phyloP scores from a whole-genome alignment of 2,797 vertebrate species.

The Falco naumanni region DNA sequence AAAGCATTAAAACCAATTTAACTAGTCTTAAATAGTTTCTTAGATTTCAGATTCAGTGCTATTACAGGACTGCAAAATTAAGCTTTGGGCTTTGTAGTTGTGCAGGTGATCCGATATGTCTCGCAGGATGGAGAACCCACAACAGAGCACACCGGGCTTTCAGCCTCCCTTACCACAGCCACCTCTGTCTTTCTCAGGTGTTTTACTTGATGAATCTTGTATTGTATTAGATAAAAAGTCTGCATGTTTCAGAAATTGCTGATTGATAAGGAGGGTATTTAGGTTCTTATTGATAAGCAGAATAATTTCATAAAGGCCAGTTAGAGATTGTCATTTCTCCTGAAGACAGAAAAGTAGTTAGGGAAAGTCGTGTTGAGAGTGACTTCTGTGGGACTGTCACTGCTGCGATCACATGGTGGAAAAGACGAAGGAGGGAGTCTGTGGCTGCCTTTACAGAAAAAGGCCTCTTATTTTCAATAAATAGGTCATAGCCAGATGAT shows the following conservation, averaged over 20 bases:
- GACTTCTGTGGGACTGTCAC: not conserved
- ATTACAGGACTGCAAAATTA: not conserved
- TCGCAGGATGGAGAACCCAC: not conserved
- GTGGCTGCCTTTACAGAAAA: not conserved
- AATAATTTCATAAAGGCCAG: not conserved
- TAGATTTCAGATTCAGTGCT: not conserved
- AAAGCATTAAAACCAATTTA: not conserved
- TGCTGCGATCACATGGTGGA: not conserved
- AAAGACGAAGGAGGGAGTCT: not conserved
- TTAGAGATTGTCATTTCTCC: not conserved
- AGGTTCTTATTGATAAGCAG: not conserved
- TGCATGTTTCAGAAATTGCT: not conserved
- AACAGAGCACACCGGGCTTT: rapidly evolving
- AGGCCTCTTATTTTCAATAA: not conserved
- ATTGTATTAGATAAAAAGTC: not conserved
- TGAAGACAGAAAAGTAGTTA: not conserved
- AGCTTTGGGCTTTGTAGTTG: not conserved
- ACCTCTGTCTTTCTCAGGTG: not conserved
- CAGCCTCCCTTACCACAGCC: not conserved
- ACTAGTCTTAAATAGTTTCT: not conserved
- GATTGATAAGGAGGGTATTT: not conserved
- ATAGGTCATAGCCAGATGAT: not conserved
- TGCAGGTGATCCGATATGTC: rapidly evolving
- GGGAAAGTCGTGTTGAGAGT: not conserved
- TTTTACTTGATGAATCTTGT: not conserved